Percentiles rank a stretch among this genome's conserved stretches.
These are phyloP conservation scores for Philereme vetulata DNA, from an alignment of 2,888 invertebrate genomes.

Conservation along the genomic window DNA sequence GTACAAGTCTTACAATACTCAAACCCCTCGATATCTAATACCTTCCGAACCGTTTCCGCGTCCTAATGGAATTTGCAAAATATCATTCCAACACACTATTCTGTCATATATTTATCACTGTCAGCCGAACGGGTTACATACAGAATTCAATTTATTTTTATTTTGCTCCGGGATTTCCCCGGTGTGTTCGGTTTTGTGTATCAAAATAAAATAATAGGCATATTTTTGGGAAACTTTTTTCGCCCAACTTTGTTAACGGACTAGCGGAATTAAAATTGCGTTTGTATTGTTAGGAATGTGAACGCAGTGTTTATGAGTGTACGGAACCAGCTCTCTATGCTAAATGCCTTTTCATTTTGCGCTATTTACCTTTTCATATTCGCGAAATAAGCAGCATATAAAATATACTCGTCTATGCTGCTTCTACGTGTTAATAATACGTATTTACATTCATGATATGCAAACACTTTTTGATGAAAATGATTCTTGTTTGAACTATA, in stretches of 20 bases:
- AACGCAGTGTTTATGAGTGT: slow-evolving; percentile 2
- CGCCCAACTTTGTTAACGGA: slow-evolving; percentile 29
- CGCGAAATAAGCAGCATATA: not conserved
- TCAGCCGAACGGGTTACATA: slow-evolving; percentile 48
- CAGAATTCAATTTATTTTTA: slow-evolving; percentile 70
- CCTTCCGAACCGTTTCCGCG: slow-evolving; percentile 33
- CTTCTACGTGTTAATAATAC: too few relatives aligned
- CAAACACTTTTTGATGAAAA: too few relatives aligned
- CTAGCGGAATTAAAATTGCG: slow-evolving; percentile 9
- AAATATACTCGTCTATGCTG: not conserved
- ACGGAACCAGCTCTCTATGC: not conserved
- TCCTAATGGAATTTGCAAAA: slow-evolving; percentile 41
- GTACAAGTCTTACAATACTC: slow-evolving; percentile 4
- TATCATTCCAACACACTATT: slow-evolving; percentile 42
- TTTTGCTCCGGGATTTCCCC: slow-evolving; percentile 67
- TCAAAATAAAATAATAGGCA: slow-evolving; percentile 46
- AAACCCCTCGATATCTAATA: slow-evolving; percentile 32
- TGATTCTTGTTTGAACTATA: too few relatives aligned
- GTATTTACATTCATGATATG: too few relatives aligned
- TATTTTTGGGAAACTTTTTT: slow-evolving; percentile 41
- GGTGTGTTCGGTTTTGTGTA: slow-evolving; percentile 57
- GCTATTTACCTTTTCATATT: not conserved
- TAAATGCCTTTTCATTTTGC: not conserved
- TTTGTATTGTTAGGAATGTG: slow-evolving; percentile 4
- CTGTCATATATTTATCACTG: slow-evolving; percentile 61